Evolutionary conservation across 1,140 invertebrate species (phyloP), one percentile per base, ranked within the genome.

Genomic region (Drosophila takahashii): DNA sequence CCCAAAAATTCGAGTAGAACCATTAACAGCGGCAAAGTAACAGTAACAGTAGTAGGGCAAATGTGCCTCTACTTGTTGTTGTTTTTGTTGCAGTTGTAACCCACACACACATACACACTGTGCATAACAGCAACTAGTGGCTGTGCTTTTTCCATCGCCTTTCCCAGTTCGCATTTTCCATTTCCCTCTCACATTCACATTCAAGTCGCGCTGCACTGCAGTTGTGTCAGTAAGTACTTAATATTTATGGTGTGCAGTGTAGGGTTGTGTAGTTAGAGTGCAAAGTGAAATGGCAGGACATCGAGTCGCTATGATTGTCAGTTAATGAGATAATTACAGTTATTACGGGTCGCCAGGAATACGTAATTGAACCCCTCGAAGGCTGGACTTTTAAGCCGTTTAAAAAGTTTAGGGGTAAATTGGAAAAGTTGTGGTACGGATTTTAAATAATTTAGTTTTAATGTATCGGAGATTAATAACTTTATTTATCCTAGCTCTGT

Each of bases 71-170:
- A 64, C 26, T 45, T 69, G 44, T 57, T 50, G 36, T 36, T 69
- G 32, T 41, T 69, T 42, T 56, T 58, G 58, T 54, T 80, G 78
- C 78, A 80, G 65, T 81, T 78, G 74, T 81, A 81, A 79, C 39
- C 32, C 57, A 29, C 62, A 37, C 57, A 44, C 26, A 64, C 44
- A 45, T 47, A 50, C 48, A 45, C 52, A 10, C 61, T 73, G 48
- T 86, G 83, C 83, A 86, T 67, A 84, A 89, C 73, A 89, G 84
- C 84, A 89, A 89, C 84, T 89, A 89, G 84, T 89, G 84, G 84
- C 84, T 64, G 84, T 79, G 77, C 74, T 62, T 58, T 29, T 57
- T 9, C 34, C 58, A 36, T 66, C 16, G 62, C 65, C 32, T 65
- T 51, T 41, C 37, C 48, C 53, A 41, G 47, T 78, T 58, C 62